phyloP scores from a whole-genome alignment of 2,113 vertebrate genomes.

The Oncorhynchus nerka region DNA sequence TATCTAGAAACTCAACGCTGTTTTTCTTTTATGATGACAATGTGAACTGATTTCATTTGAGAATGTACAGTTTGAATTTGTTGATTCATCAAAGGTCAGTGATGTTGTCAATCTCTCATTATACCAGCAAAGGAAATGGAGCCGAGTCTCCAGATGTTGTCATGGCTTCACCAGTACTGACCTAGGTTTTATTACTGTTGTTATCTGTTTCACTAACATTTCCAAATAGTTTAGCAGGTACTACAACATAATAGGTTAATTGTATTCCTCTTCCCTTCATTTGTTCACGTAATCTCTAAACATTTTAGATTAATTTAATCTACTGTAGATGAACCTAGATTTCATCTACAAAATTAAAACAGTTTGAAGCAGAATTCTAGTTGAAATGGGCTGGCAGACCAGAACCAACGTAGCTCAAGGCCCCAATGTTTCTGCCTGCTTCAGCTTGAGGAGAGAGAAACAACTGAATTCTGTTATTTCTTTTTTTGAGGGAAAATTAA shows the following conservation, averaged over 20 bases:
- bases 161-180: background rate
- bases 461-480: background rate
- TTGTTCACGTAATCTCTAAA: background rate
- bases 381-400: background rate
- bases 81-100: background rate
- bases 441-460: background rate
- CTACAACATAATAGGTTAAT: background rate
- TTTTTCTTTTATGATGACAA: background rate
- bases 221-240: too few relatives aligned
- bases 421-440: background rate
- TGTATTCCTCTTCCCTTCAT: background rate
- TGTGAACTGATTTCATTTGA: background rate
- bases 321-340: background rate
- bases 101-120: background rate
- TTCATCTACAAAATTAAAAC: background rate
- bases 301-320: background rate
- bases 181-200: background rate
- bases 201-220: background rate
- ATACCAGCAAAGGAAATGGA: background rate
- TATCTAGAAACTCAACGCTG: background rate
- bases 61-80: background rate
- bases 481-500: background rate
- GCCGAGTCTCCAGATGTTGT: background rate
- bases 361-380: too few relatives aligned
- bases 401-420: background rate